Base-by-base conservation (phyloP, 1,140 invertebrate genomes). In the Brachionus paranguensis region DNA sequence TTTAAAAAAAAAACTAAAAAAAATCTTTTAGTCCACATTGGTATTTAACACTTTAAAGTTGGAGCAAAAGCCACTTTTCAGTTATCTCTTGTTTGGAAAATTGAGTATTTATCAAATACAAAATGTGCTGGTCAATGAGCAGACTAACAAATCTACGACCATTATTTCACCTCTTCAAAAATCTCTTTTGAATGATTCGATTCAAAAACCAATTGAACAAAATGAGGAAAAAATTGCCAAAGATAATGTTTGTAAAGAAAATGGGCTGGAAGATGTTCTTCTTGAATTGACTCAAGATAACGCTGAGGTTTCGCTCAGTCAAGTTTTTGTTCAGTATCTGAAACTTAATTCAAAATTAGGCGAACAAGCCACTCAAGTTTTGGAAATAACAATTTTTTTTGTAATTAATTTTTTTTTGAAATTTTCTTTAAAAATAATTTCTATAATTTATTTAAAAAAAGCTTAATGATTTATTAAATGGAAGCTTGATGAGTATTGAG, bases 61-160 rank as follows among this genome's bases (percentile, higher is more conserved):
- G 2, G 78, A 64, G 20, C 76, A 79, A 64, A 64, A 81, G n/a
- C 3, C 50, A 12, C 24, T 27, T 64, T 29, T 81, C 24, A 37
- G 27, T 24, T 81, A 81, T 64, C 43, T 81, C 12, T 17, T 81
- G 14, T 81, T 81, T 24, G 78, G 78, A 24, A 81, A 81, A 37
- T 37, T 81, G 7, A 37, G 53, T 37, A 10, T 64, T 41, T 47
- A 76, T 50, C 72, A 76, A 3, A 47, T 76, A 20, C 72, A 76
- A 47, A 76, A 76, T 24, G 29, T 47, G 29, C 12, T 60, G 37
- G 20, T 20, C 20, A 17, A 64, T 6, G 24, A 41, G 0, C 37
- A 81, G 37, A 14, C 12, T n/a, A 79, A 14, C 7, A 47, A 41
- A 53, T 33, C 29, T 33, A 7, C 10, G 17, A 27, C 17, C 2